Percentiles rank a stretch among this genome's conserved stretches.
Evolutionary conservation across 1,140 invertebrate genomes (phyloP).

Genomic region (Zaprionus kolodkinae): DNA sequence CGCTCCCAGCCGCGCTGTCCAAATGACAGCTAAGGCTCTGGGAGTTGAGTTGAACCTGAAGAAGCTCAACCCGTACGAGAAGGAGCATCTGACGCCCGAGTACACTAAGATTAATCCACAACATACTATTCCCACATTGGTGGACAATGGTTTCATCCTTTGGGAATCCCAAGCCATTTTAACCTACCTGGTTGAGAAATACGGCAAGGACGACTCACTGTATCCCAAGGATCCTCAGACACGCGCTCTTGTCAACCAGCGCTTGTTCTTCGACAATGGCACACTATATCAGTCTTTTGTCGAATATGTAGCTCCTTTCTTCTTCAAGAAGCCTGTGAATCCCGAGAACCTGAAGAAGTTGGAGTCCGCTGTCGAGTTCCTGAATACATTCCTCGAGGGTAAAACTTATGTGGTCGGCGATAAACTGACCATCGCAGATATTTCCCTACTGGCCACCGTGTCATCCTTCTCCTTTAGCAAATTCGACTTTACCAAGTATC

Average conservation of each 20-base stretch:
- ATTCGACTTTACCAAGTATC: slow-evolving; percentile 51
- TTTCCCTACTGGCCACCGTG: slow-evolving; percentile 50
- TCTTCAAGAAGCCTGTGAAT: slow-evolving; percentile 34
- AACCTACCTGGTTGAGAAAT: slow-evolving; percentile 66
- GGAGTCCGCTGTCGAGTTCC: slow-evolving; percentile 37
- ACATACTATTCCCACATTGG: slow-evolving; percentile 71
- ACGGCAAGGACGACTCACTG: slow-evolving; percentile 84
- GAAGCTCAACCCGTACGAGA: slow-evolving; percentile 86
- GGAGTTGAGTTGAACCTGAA: slow-evolving; percentile 81
- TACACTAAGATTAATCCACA: slow-evolving; percentile 84
- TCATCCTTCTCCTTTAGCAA: slow-evolving; percentile 36
- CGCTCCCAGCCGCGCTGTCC: slow-evolving; percentile 82
- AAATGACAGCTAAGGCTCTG: slow-evolving; percentile 83
- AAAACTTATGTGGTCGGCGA: slow-evolving; percentile 52
- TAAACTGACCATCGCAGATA: slow-evolving; percentile 51
- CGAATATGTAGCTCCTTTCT: slow-evolving; percentile 45
- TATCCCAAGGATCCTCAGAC: slow-evolving; percentile 86
- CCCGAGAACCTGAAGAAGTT: slow-evolving; percentile 43
- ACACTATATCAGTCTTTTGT: slow-evolving; percentile 80
- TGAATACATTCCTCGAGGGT: slow-evolving; percentile 49
- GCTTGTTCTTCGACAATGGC: slow-evolving; percentile 87
- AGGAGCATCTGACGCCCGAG: slow-evolving; percentile 88
- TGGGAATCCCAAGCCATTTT: slow-evolving; percentile 73
- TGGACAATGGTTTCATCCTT: slow-evolving; percentile 56
- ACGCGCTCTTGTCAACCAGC: slow-evolving; percentile 85